phyloP scores from a whole-genome alignment of 2,113 vertebrate genomes.

The Microtus oregoni region DNA sequence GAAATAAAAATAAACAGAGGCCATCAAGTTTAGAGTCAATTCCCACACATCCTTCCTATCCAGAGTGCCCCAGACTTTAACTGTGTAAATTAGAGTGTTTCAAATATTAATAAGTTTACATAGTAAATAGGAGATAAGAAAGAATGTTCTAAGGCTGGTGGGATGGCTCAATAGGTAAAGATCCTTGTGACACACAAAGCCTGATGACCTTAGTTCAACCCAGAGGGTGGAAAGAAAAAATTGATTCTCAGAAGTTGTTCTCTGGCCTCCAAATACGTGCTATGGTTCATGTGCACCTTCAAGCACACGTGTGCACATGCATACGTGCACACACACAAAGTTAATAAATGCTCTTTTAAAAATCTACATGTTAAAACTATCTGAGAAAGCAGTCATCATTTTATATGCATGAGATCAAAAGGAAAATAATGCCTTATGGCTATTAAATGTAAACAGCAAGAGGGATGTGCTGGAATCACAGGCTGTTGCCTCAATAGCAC shows the following conservation, averaged over 20 bases:
- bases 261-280: neutral
- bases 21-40: constrained; percentile 76
- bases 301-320: neutral
- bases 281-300: neutral
- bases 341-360: neutral
- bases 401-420: neutral
- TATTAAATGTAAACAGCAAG: neutral
- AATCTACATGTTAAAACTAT: neutral
- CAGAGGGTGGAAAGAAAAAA: neutral
- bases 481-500: neutral
- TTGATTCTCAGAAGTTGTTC: neutral
- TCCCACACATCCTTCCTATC: constrained; percentile 82
- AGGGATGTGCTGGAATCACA: neutral
- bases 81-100: constrained; percentile 81
- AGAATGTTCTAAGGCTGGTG: neutral
- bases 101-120: constrained; percentile 83
- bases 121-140: constrained; percentile 68
- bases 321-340: neutral
- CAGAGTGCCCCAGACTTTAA: constrained; percentile 78
- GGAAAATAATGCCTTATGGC: neutral
- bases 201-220: neutral
- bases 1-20: neutral
- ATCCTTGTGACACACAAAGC: neutral
- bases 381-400: neutral
- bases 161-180: neutral